Base-by-base conservation (phyloP, 2,888 invertebrate species). In the Thera britannica region DNA sequence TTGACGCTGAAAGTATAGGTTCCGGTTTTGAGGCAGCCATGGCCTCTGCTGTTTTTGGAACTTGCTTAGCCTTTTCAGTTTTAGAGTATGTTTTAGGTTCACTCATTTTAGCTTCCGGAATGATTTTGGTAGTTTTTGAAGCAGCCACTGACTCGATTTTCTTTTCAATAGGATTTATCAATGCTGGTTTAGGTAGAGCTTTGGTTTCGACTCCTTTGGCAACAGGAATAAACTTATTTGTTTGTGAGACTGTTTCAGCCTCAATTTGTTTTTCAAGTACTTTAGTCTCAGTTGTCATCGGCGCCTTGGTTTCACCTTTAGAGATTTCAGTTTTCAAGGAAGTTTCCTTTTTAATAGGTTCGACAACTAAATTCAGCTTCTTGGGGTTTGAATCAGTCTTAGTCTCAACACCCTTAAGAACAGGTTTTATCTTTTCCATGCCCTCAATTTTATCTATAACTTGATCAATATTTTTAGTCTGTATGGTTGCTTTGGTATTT, bases 151-250 rank as follows among this genome's bases (percentile, higher is more conserved):
- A 46, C 23, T 64, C 63, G n/a, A 64, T 36, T 60, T 66, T 66
- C 12, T 59, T 69, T 52, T 41, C 59, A 48, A 48, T 38, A 12
- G 58, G 49, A 58, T 62, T 59, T 2, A 66, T 57, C 35, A 23
- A 38, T 1, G 44, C 23, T 12, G 52, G 3, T 58, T 66, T 67
- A 2, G 60, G 38, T 6, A 52, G 48, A 35, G 55, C 52, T 44
- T 58, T 63, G 3, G 9, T 6, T 38, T 58, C 49, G 2, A 62
- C 54, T n/a, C 48, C 65, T 58, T 62, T 59, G 6, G 59, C 41
- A 54, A 65, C 59, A 44, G 57, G 52, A 57, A 69, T 59, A 23
- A 63, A 44, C 46, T 59, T 62, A 46, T 65, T 62, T 1, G 59
- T 46, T 59, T 51, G 55, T 12, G 59, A 34, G 34, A 46, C 12